Evolutionary conservation across 2,888 invertebrate genomes (phyloP).

Genomic region (Dexiosoma caninum): DNA sequence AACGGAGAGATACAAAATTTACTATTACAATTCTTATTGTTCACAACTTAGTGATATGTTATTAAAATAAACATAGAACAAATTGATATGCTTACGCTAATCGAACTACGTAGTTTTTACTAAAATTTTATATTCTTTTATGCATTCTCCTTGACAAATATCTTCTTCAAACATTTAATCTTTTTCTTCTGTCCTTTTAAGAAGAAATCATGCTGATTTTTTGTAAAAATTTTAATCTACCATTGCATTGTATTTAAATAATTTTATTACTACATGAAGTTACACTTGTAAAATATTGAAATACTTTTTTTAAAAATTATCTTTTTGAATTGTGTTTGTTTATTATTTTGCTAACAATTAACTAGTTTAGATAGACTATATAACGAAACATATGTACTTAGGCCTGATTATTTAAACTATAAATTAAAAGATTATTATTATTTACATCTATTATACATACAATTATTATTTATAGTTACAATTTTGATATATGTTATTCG

Average conservation of each 20-base stretch:
- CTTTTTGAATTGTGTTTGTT: neutral
- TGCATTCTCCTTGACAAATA: neutral
- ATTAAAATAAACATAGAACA: conserved; percentile 50
- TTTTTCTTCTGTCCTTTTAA: neutral
- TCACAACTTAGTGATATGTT: conserved; percentile 62
- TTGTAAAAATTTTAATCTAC: conserved; percentile 52
- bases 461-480: neutral
- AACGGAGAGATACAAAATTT: conserved; percentile 9
- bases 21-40: conserved; percentile 43
- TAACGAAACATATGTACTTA: conserved; percentile 41
- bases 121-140: conserved; percentile 4
- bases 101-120: conserved; percentile 11
- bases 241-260: neutral
- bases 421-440: neutral
- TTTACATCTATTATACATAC: conserved; percentile 5
- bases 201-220: neutral
- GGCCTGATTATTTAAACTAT: conserved; percentile 23
- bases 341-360: conserved; percentile 34
- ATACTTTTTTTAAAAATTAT: conserved; percentile 29
- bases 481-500: neutral
- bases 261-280: neutral
- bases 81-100: conserved; percentile 41
- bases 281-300: too few species aligned
- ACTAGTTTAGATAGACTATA: conserved; percentile 47
- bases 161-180: neutral